A percentile compares a stretch with the other conserved stretches of the same genome.
Conservation (phyloP, 1,140 invertebrate species). For the Meloidogyne floridensis region DNA sequence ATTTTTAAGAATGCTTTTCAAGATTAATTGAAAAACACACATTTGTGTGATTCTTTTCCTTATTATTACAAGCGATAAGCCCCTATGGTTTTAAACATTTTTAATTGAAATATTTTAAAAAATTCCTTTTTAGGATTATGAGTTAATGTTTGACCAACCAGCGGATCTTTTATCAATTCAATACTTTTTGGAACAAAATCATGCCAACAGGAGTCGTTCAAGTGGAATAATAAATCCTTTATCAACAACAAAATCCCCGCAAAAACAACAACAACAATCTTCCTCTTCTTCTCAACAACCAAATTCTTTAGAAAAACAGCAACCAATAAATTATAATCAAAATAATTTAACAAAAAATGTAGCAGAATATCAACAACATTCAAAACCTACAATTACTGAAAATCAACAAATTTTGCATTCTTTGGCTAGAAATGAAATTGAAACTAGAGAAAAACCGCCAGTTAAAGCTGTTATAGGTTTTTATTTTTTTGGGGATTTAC, state of each 20-base stretch:
- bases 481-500: too few species aligned
- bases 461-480: neutral
- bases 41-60: too few species aligned
- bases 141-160: slow-evolving; percentile 56
- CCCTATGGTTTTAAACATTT: too few species aligned
- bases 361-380: neutral
- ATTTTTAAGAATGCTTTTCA: too few species aligned
- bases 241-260: neutral
- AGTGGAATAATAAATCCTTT: neutral
- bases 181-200: slow-evolving; percentile 53
- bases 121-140: slow-evolving; percentile 43
- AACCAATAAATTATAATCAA: neutral
- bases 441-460: neutral
- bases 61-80: too few species aligned
- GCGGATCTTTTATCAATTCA: slow-evolving; percentile 44
- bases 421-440: slow-evolving; percentile 2
- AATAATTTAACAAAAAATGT: neutral
- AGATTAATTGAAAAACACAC: too few species aligned
- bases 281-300: neutral
- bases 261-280: too few species aligned
- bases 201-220: slow-evolving; percentile 39
- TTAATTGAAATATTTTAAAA: too few species aligned
- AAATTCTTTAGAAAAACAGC: neutral
- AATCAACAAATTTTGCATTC: neutral
- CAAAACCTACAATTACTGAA: neutral